Evolutionary conservation across 2,888 invertebrate genomes (phyloP).

Genomic region (Oxycera nigricornis): DNA sequence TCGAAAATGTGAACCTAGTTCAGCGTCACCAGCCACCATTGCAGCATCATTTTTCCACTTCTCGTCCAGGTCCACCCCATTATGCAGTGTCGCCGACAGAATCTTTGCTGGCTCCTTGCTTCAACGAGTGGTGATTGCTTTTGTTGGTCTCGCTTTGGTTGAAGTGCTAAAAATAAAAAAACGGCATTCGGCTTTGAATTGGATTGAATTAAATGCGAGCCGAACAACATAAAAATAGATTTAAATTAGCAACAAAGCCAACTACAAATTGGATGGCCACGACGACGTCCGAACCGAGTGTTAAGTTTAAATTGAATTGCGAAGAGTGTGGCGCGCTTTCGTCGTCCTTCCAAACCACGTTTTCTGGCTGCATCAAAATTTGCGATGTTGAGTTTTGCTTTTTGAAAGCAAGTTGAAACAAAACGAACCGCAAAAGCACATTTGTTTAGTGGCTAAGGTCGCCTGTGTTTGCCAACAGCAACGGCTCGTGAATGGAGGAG

Average conservation of each 20-base stretch:
- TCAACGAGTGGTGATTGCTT: background rate
- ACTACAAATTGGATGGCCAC: background rate
- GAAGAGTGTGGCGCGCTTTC: background rate
- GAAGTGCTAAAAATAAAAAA: slow-evolving; percentile 9
- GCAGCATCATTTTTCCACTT: background rate
- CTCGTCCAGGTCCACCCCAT: no score
- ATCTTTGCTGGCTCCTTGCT: background rate
- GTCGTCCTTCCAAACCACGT: background rate
- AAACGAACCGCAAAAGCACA: no score
- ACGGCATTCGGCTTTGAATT: slow-evolving; percentile 9
- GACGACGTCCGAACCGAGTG: background rate
- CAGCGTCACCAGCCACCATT: background rate
- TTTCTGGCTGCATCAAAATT: background rate
- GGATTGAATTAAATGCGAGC: background rate
- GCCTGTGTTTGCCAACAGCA: background rate
- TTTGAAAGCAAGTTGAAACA: no score
- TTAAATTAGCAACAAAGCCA: background rate
- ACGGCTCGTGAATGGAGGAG: background rate
- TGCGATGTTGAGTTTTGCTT: no score
- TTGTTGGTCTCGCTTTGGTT: background rate
- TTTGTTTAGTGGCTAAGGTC: background rate
- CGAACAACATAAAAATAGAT: background rate
- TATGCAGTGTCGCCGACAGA: no score
- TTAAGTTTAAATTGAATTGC: background rate
- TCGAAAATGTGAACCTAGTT: no score